These are phyloP conservation scores for Spicauda simplicius DNA, from an alignment of 2,888 invertebrate species.

Conservation along the genomic window DNA sequence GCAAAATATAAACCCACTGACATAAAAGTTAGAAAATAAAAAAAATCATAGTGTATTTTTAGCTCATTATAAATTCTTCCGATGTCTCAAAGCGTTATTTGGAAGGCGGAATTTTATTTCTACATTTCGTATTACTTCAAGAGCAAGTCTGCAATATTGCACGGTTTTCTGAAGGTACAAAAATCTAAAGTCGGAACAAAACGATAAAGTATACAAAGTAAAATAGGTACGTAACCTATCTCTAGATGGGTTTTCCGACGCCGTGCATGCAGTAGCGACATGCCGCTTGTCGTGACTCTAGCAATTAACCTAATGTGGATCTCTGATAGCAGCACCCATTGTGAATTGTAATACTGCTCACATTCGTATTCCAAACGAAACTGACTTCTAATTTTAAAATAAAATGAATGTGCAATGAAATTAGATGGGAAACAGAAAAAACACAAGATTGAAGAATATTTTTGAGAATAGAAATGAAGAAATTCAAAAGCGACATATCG, in stretches of 20 bases:
- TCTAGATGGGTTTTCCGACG: slow-evolving; percentile 14
- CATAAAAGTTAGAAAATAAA: slow-evolving; percentile 5
- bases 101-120: not conserved
- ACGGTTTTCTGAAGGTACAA: not conserved
- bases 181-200: not conserved
- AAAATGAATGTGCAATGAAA: not conserved
- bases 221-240: not conserved
- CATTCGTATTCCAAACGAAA: slow-evolving; percentile 20
- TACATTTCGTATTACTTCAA: not conserved
- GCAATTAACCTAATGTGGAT: slow-evolving; percentile 35
- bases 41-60: not conserved
- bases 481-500: no score
- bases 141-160: not conserved
- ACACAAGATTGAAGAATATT: no score
- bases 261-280: slow-evolving; percentile 25
- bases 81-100: not conserved
- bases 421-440: not conserved
- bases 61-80: not conserved
- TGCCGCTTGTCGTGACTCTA: slow-evolving; percentile 33
- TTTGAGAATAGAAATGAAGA: no score
- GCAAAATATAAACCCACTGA: not conserved
- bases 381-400: not conserved
- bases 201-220: not conserved
- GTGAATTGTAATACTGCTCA: slow-evolving; percentile 25
- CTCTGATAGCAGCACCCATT: slow-evolving; percentile 33